A percentile compares a stretch with the other conserved stretches of the same genome.
phyloP scores from a whole-genome alignment of 2,888 invertebrate species.

The Erynnis tages region DNA sequence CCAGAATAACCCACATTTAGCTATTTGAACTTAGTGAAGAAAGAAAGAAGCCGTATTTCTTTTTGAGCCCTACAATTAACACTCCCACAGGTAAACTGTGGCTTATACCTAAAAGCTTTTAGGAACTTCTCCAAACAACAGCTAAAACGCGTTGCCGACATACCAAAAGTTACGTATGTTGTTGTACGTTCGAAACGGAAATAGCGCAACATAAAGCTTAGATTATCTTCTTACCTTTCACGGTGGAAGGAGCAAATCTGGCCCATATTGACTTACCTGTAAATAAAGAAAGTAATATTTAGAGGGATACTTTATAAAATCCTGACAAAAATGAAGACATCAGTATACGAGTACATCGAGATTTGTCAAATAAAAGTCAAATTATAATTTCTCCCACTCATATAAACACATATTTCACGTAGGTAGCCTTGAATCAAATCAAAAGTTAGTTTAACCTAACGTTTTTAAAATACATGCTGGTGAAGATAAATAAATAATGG shows the following conservation, averaged over 20 bases:
- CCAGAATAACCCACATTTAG: constrained; percentile 3
- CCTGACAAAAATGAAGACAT: too few relatives aligned
- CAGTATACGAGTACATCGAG: too few relatives aligned
- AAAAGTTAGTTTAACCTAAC: too few relatives aligned
- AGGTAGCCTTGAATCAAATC: too few relatives aligned
- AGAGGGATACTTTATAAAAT: neutral
- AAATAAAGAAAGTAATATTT: constrained; percentile 31
- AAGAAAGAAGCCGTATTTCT: constrained; percentile 9
- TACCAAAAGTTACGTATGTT: constrained; percentile 6
- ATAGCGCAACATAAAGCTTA: neutral
- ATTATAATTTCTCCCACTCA: too few relatives aligned
- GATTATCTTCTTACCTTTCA: constrained; percentile 28
- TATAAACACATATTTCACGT: too few relatives aligned
- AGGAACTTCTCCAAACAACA: constrained; percentile 19
- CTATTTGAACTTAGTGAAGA: constrained; percentile 9
- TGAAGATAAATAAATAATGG: too few relatives aligned
- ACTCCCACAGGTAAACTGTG: constrained; percentile 36
- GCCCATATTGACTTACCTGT: constrained; percentile 35
- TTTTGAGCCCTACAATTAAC: constrained; percentile 33
- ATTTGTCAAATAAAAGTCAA: too few relatives aligned
- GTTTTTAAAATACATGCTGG: too few relatives aligned
- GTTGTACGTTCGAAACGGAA: constrained; percentile 3
- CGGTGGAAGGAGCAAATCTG: neutral
- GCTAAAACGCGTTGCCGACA: neutral
- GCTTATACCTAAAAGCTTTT: constrained; percentile 40